Evolutionary conservation across 2,888 invertebrate genomes (phyloP), one percentile per base, ranked within the genome.

Genomic region (Octonoba sinensis): DNA sequence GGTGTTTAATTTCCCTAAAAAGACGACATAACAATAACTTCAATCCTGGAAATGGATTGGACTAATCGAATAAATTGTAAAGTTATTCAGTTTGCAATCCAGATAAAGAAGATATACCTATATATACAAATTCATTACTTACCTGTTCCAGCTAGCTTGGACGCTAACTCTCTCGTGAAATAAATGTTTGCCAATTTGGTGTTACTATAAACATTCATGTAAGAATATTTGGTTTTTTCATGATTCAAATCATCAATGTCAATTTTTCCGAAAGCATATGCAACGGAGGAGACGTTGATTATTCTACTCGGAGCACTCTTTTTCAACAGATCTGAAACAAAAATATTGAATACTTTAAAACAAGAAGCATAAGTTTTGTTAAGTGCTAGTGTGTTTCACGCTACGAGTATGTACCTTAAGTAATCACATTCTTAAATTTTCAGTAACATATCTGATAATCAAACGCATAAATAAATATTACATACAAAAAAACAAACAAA

Each of bases 121-220:
- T 27, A 27, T 27, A 27, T 3, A 3, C 2, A 3, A 2, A 3
- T 27, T 27, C 27, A 62, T 24, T 62, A 15, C 46, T 36, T 74
- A 81, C 81, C 93, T 44, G 69, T 66, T 20, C 86, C 87, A 51
- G 86, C 82, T 4, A 88, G 82, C 67, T 86, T 70, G 78, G 84
- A 15, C 86, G 86, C 73, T 24, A 89, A 84, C 76, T 88, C 88
- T 59, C 85, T 86, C 0, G 88, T 88, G 75, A 88, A 88, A 27
- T 88, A 75, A 24, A 88, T 82, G 75, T 87, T 87, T 18, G 87
- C 87, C 36, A 88, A 84, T 83, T 89, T 89, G 22, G 86, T 86
- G 67, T 86, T 86, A 51, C 82, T 85, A 84, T 89, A 89, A 6
- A 86, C 85, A 4, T 60, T 18, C 1, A 18, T 6, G 1, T 59